Evolutionary conservation across 2,888 invertebrate species (phyloP).

Genomic region (Tipula lateralis): DNA sequence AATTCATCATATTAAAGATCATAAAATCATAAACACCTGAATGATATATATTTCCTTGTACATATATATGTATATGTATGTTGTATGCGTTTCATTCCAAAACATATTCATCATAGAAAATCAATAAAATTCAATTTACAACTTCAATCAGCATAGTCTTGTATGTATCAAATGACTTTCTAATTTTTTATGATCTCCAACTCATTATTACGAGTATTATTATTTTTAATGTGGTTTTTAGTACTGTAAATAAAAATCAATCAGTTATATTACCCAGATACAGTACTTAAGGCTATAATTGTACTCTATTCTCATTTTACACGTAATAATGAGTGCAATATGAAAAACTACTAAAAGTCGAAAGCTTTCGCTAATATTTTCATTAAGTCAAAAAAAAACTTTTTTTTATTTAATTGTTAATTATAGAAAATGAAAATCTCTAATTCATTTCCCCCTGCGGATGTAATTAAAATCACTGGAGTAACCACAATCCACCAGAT

Average conservation of each 20-base stretch:
- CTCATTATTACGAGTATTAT: too few relatives aligned
- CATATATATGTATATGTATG: too few relatives aligned
- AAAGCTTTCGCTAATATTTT: not conserved
- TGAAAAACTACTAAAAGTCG: not conserved
- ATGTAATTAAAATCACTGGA: not conserved
- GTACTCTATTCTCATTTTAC: not conserved
- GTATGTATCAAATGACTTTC: not conserved
- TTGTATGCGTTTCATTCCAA: not conserved
- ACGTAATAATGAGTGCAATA: not conserved
- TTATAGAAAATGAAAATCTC: not conserved
- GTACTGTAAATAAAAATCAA: not conserved
- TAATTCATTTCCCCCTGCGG: not conserved
- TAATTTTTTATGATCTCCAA: not conserved
- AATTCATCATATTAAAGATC: not conserved
- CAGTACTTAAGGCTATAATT: not conserved
- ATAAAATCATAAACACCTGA: not conserved
- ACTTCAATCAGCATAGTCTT: not conserved
- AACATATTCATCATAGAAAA: not conserved
- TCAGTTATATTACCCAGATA: not conserved
- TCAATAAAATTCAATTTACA: constrained; percentile 3
- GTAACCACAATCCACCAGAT: not conserved
- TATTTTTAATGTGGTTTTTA: not conserved
- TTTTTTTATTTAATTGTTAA: not conserved
- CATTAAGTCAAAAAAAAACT: not conserved
- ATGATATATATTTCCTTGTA: not conserved